Conservation (phyloP, 2,113 vertebrate genomes). For the Calyptomena viridis region DNA sequence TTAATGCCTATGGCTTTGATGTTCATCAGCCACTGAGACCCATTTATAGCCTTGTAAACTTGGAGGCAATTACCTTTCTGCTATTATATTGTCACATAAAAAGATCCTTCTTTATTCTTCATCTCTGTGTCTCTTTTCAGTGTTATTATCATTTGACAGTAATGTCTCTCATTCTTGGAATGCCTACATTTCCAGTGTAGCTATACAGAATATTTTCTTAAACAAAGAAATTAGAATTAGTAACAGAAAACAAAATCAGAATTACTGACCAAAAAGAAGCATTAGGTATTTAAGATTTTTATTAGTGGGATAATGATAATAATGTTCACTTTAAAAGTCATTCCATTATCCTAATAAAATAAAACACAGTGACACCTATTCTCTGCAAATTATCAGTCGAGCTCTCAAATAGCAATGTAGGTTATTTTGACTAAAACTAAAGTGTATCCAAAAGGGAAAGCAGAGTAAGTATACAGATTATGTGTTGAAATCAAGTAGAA, state of each 20-base stretch:
- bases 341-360: background rate
- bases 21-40: background rate
- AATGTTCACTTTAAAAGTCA: background rate
- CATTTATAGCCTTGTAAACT: slow-evolving; percentile 52
- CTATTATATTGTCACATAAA: slow-evolving; percentile 25
- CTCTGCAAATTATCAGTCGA: background rate
- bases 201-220: background rate
- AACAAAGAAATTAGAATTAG: background rate
- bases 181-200: background rate
- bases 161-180: background rate
- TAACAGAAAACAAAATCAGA: background rate
- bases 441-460: background rate
- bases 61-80: slow-evolving; percentile 20
- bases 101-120: background rate
- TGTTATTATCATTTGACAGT: background rate
- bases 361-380: background rate
- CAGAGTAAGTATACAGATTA: background rate
- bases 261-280: background rate
- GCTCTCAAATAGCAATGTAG: background rate
- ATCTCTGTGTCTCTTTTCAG: background rate
- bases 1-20: background rate
- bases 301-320: background rate
- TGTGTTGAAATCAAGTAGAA: background rate
- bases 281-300: background rate
- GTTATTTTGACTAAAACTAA: background rate